Percentiles rank a stretch among this genome's conserved stretches.
Evolutionary conservation across 2,888 invertebrate species (phyloP).

Genomic region (Petrophora chlorosata): DNA sequence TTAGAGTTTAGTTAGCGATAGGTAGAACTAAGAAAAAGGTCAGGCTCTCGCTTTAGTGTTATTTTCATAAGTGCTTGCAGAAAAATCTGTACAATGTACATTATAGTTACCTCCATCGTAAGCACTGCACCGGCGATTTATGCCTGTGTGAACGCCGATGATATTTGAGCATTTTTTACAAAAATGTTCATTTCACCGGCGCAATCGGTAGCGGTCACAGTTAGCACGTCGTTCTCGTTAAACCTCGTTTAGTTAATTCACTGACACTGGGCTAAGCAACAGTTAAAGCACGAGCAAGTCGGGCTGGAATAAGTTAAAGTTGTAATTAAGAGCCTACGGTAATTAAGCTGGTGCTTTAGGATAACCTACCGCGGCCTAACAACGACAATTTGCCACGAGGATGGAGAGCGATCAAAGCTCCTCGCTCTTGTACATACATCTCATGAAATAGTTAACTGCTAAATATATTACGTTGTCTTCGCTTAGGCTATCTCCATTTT

Average conservation of each 20-base stretch:
- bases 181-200: constrained; percentile 80
- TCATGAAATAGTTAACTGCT: too few species aligned
- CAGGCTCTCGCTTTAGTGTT: too few species aligned
- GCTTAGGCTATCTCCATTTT: too few species aligned
- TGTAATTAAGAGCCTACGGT: constrained; percentile 45
- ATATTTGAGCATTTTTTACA: constrained; percentile 81
- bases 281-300: constrained; percentile 49
- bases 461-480: too few species aligned
- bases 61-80: too few species aligned
- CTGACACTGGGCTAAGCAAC: constrained; percentile 45
- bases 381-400: too few species aligned
- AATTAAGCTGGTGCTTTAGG: constrained; percentile 29
- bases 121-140: constrained; percentile 78
- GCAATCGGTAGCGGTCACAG: constrained; percentile 39
- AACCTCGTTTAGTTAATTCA: constrained; percentile 46
- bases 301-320: constrained; percentile 41
- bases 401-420: too few species aligned
- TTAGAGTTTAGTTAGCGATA: too few species aligned
- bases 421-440: too few species aligned
- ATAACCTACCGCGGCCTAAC: neutral
- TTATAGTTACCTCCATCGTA: constrained; percentile 75
- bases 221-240: constrained; percentile 44
- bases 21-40: neutral
- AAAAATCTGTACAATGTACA: neutral
- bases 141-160: constrained; percentile 80